Conservation (phyloP, 2,888 invertebrate genomes). For the Drosophila differens region DNA sequence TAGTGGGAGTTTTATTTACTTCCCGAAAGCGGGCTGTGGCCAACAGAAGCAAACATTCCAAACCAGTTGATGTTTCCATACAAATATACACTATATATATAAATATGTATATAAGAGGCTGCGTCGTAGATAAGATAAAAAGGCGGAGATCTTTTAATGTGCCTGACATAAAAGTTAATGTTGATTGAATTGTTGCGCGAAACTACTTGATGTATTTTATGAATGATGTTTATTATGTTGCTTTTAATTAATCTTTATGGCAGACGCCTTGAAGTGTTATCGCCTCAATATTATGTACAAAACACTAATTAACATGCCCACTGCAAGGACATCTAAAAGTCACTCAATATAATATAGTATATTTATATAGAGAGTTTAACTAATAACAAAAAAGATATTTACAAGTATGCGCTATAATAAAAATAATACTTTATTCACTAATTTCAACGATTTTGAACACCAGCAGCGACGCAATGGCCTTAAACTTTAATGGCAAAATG, state of each 20-base stretch:
- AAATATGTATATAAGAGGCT: constrained; percentile 2
- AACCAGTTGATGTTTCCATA: constrained; percentile 7
- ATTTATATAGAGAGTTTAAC: not conserved
- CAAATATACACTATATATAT: not conserved
- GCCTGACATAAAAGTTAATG: constrained; percentile 5
- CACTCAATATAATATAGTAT: not conserved
- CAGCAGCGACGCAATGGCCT: not conserved
- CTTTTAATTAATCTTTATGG: not conserved
- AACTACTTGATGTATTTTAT: constrained; percentile 4
- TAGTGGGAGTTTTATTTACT: not conserved
- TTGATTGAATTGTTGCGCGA: constrained; percentile 15
- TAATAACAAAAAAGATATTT: not conserved
- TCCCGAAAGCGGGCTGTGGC: not conserved
- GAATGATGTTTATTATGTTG: constrained; percentile 1
- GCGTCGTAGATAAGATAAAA: constrained; percentile 19
- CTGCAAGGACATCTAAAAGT: constrained; percentile 1
- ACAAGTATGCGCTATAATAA: not conserved
- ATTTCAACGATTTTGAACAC: not conserved
- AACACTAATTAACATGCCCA: not conserved
- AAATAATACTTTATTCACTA: not conserved
- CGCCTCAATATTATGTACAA: not conserved
- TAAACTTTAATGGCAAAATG: constrained; percentile 21
- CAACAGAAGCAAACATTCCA: constrained; percentile 6
- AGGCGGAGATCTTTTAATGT: constrained; percentile 10
- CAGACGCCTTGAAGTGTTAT: not conserved